Base-by-base conservation (phyloP, 2,888 invertebrate genomes). In the Euplagia quadripunctaria region DNA sequence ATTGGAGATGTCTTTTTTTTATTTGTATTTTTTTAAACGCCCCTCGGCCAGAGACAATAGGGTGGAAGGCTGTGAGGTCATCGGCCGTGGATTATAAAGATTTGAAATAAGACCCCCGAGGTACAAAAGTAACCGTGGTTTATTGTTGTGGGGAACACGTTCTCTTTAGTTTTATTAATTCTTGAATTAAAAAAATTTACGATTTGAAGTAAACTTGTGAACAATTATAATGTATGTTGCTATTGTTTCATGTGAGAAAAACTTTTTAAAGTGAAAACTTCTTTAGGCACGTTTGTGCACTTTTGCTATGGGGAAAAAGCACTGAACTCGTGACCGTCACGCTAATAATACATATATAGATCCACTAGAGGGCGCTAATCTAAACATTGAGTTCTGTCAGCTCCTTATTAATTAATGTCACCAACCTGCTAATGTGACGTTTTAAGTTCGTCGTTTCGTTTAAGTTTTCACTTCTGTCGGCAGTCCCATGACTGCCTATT, bases 1-100 rank as follows among this genome's bases (percentile, higher is more conserved):
- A 92, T 93, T 86, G 89, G 86, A 85, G 77, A 79, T 85, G 90
- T 91, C 72, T 80, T 75, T 70, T 77, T 75, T 64, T 79, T 72
- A 77, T 80, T 77, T 64, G 70, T 69, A 11, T 68, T 82, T 80
- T 81, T 81, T 76, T 76, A 84, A 89, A 88, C 88, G 89, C 87
- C 88, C 90, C 87, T 91, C 88, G 75, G 83, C 68, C 87, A 88
- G 92, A 93, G 91, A 94, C 94, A 94, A 94, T 94, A 90, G 93
- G 84, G 84, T 79, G 77, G 71, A 70, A 84, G 83, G 58, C 43
- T 71, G 20, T 31, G 72, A 68, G 93, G 93, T 93, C 93, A 92
- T 82, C 76, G 90, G 80, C 87, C 92, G 85, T 17, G 82, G 88
- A 84, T 85, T 81, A 81, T 77, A 84, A 81, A 84, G 70, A 74